phyloP scores from a whole-genome alignment of 2,797 vertebrate genomes.

The Xerus rutilus region DNA sequence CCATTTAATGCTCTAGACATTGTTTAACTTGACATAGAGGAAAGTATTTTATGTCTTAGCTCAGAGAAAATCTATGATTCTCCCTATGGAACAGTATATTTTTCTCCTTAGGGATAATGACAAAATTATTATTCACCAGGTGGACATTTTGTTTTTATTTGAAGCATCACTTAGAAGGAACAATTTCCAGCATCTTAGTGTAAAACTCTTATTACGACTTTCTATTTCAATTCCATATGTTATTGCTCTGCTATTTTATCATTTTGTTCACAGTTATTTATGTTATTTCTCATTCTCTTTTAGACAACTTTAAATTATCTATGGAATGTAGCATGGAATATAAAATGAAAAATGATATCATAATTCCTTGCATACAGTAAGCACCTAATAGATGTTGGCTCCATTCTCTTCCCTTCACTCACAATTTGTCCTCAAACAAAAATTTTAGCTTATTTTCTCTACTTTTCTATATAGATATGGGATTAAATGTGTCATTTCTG shows the following conservation, averaged over 20 bases:
- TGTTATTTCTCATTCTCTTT: slow-evolving; percentile 28
- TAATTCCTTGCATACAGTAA: neutral
- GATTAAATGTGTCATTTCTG: neutral
- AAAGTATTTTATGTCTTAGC: slow-evolving; percentile 30
- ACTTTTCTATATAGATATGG: neutral
- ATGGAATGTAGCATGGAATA: neutral
- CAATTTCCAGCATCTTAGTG: neutral
- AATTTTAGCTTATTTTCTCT: neutral
- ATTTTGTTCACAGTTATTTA: slow-evolving; percentile 38
- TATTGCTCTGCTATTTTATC: slow-evolving; percentile 35
- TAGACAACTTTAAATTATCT: slow-evolving; percentile 65
- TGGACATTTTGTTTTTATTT: slow-evolving; percentile 20
- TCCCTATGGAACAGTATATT: neutral
- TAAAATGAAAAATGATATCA: slow-evolving; percentile 19
- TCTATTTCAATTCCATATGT: slow-evolving; percentile 43
- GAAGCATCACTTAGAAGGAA: neutral
- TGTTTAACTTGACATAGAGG: slow-evolving; percentile 9
- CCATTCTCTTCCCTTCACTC: neutral
- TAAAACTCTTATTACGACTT: neutral
- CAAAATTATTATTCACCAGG: neutral
- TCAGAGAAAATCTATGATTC: slow-evolving; percentile 22
- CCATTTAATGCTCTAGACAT: neutral
- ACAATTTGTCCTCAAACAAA: neutral
- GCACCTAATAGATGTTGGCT: neutral
- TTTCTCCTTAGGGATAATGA: neutral